Base-by-base conservation (phyloP, 2,797 vertebrate genomes). In the Bovichtus diacanthus region DNA sequence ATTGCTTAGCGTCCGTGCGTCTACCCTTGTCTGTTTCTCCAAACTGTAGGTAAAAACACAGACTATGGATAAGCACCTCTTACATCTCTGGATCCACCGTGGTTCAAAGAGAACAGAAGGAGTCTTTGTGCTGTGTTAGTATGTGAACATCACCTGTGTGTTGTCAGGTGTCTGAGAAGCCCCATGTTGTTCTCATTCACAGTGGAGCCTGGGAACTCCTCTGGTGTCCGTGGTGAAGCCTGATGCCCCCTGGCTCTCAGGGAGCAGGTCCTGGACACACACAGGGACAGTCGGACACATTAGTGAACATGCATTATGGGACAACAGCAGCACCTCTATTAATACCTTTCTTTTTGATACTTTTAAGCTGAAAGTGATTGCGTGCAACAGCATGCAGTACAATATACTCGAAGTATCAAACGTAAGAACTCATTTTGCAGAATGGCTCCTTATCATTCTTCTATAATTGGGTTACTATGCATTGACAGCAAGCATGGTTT, bases 121-220 rank as follows among this genome's bases (percentile, higher is more conserved):
- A 19, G 36, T 47, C 58, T 59, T 67, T 76, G 73, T 71, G 43
- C 11, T 19, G 39, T 31, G 65, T 34, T 2, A n/a, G n/a, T n/a
- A 23, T 31, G 59, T 68, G 36, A 67, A 8, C 6, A 0, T 86
- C 64, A 93, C 92, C 90, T 90, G 79, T 76, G 63, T 49, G 70
- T 6, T 1, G 36, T 2, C 47, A 60, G 70, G 63, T 68, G 78
- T 46, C 75, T 63, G 5, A 13, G 23, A 21, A 74, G 39, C 63
- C 74, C 90, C 91, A 92, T 93, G 38, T 21, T 84, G 71, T 9
- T 68, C n/a, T 74, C 56, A 3, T 50, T 41, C n/a, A 21, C 67
- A 9, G 0, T 13, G 25, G 70, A 51, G 15, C 56, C 46, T 23
- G 23, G 13, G 41, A 70, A 16, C 13, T 71, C 31, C 5, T 50